Evolutionary conservation across 2,888 invertebrate species (phyloP), one percentile per base, ranked within the genome.

Genomic region (Dyspetes luteomarginatus): DNA sequence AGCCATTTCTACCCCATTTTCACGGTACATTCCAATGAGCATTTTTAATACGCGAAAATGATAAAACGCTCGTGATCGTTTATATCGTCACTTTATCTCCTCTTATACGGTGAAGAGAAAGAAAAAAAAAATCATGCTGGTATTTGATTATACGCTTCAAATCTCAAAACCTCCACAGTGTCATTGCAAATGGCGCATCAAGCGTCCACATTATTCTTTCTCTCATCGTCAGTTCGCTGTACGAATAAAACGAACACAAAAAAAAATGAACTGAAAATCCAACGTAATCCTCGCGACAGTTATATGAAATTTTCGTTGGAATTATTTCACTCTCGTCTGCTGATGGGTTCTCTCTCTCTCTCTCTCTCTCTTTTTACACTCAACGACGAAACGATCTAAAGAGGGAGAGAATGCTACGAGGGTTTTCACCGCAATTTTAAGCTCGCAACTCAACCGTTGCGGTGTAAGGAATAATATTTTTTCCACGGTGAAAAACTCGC

Each of bases 291-390:
- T 73, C 72, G 12, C 87, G 91, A 91, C 91, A 91, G 91, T 91
- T 91, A 81, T 77, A 91, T 91, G 91, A 91, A 91, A 91, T 89
- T 90, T 89, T 72, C 79, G 89, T 90, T 89, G 89, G 86, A 91
- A 91, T 91, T 91, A 91, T 91, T 90, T 89, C 89, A 82, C 86
- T 82, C 82, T 84, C 86, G 83, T 85, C 87, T 86, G 86, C 86
- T 85, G n/a, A 88, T 60, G 56, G 30, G 12, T 22, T 36, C 43
- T n/a, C 36, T 36, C 36, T 7, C 36, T 36, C 36, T 7, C 36
- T 36, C 12, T 36, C 36, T 36, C n/a, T n/a, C n/a, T n/a, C n/a
- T 36, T 36, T 36, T 36, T 36, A 36, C 36, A 36, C 9, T 36
- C 36, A n/a, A n/a, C n/a, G 36, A 36, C 36, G 36, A 36, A 36